Evolutionary conservation across 2,797 vertebrate species (phyloP).

Genomic region (Pteropus rufus): DNA sequence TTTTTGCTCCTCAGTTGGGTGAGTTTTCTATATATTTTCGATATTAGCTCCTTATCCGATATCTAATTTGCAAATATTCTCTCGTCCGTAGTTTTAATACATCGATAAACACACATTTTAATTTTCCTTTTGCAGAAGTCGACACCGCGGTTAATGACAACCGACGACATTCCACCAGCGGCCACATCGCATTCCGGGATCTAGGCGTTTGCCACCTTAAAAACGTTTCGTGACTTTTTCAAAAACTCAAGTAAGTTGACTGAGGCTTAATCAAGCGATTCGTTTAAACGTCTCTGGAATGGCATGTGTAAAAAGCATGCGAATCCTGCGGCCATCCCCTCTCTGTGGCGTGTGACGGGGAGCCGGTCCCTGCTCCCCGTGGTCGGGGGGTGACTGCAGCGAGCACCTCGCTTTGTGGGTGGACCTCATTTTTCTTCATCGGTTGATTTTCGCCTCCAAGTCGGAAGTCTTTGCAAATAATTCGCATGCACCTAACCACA

Average conservation of each 20-base stretch:
- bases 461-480: constrained; percentile 11
- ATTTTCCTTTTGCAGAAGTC: neutral
- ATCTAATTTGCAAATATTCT: neutral
- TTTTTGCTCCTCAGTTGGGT: neutral
- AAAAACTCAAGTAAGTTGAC: neutral
- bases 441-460: constrained; percentile 35
- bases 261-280: constrained; percentile 26
- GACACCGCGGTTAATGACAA: fast-evolving
- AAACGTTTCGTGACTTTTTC: neutral
- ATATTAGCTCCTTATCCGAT: neutral
- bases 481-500: neutral
- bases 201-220: neutral
- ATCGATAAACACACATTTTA: fast-evolving
- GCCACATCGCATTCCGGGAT: neutral
- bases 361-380: neutral
- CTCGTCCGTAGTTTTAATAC: neutral
- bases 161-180: fast-evolving
- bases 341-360: no score
- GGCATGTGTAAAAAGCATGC: neutral
- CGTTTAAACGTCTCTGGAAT: neutral
- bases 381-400: fast-evolving
- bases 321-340: neutral
- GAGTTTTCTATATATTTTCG: neutral
- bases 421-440: neutral
- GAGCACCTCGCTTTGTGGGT: neutral